Base-by-base conservation (phyloP, 2,888 invertebrate species). In the Drosophila nigricruria region DNA sequence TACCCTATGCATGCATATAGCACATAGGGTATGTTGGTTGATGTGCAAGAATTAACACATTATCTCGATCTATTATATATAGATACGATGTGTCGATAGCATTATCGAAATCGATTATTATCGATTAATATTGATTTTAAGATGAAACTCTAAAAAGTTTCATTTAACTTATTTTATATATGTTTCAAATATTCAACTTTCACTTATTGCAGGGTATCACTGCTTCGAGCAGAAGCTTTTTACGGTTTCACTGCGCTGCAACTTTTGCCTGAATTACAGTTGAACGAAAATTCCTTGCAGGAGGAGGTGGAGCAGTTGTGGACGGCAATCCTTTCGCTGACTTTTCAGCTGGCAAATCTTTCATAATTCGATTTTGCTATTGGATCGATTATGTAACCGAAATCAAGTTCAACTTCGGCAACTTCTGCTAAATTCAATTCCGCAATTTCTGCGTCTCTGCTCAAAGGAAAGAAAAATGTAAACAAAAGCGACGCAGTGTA, bases 301-400 rank as follows among this genome's bases (percentile, higher is more conserved):
- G 18, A 12, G 3, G 5, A 3, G 10, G 14, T 9, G 3, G 0
- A 14, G 14, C n/a, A n/a, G n/a, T n/a, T n/a, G n/a, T n/a, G 14
- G 14, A 20, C 14, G 32, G 23, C 20, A 50, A 53, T 32, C 12
- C 36, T 42, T 47, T 63, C 30, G 32, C 57, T 42, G 59, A 58
- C 18, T 64, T 42, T 40, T 49, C 36, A 69, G 27, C 47, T 75
- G 69, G 53, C 54, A 58, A 69, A 71, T 65, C 61, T 49, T 60
- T 71, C 47, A 57, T 68, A 65, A 79, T 69, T 69, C 43, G 45
- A 69, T 76, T 78, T 60, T 12, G 47, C 67, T 56, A 40, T 65
- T 65, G 10, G 36, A 68, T 75, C 76, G 53, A 70, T 70, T 43
- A 53, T 65, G 50, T 34, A 27, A 45, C n/a, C 30, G 30, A 63